A percentile compares a stretch with the other conserved stretches of the same genome.
These are phyloP conservation scores for Drosophila atripex DNA, from an alignment of 2,888 invertebrate species.

Conservation along the genomic window DNA sequence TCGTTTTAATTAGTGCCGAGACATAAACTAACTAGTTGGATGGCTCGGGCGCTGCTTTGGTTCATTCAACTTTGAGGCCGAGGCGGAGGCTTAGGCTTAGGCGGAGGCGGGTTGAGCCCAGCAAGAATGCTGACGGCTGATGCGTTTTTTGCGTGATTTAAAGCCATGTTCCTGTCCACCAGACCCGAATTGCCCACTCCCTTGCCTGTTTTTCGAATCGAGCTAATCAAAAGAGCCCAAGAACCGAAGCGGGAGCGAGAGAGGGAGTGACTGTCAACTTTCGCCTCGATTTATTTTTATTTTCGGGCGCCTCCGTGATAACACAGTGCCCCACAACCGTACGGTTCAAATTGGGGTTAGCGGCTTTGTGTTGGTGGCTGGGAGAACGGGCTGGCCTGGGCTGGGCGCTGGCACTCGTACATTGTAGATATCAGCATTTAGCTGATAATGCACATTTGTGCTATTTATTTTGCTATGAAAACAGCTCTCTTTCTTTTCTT, in stretches of 20 bases:
- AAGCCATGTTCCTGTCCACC: slow-evolving; percentile 24
- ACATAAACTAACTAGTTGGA: slow-evolving; percentile 15
- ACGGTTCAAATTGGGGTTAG: slow-evolving; percentile 75
- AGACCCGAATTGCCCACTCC: not conserved
- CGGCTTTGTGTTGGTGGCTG: slow-evolving; percentile 56
- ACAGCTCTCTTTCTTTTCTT: slow-evolving; percentile 39
- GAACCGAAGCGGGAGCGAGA: slow-evolving; percentile 10
- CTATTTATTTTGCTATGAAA: slow-evolving; percentile 71
- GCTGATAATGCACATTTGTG: slow-evolving; percentile 78
- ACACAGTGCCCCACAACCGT: slow-evolving; percentile 79
- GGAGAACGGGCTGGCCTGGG: not conserved
- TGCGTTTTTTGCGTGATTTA: slow-evolving; percentile 38
- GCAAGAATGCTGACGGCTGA: slow-evolving; percentile 18
- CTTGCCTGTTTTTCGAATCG: slow-evolving; percentile 2
- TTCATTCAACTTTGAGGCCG: slow-evolving; percentile 62
- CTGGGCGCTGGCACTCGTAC: slow-evolving; percentile 7
- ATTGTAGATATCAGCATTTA: slow-evolving; percentile 37
- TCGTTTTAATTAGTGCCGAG: slow-evolving; percentile 37
- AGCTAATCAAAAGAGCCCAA: slow-evolving; percentile 44
- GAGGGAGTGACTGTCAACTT: slow-evolving; percentile 56
- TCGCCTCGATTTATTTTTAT: slow-evolving; percentile 37
- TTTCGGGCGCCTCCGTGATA: slow-evolving; percentile 52
- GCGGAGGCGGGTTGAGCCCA: not conserved
- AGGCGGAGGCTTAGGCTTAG: not conserved
- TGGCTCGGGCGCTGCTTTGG: slow-evolving; percentile 19